Conservation (phyloP, 1,140 invertebrate species). For the Drosophila novamexicana region DNA sequence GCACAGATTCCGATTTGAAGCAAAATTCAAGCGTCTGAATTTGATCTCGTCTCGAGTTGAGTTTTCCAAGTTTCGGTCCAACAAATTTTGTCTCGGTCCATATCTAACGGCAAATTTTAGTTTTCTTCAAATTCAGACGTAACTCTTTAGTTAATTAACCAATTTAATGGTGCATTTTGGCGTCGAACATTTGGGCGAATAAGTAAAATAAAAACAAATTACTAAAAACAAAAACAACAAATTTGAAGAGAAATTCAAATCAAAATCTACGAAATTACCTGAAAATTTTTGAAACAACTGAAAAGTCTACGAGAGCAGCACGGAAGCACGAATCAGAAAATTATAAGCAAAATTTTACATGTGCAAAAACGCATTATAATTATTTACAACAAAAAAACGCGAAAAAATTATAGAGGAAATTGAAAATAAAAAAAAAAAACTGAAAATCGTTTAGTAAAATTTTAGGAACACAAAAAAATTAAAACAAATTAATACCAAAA, state of each 20-base stretch:
- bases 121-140: constrained; percentile 83
- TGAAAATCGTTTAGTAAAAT: constrained; percentile 38
- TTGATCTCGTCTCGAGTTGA: constrained; percentile 72
- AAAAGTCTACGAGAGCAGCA: constrained; percentile 61
- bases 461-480: constrained; percentile 51
- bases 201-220: constrained; percentile 21
- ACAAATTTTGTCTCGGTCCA: constrained; percentile 42
- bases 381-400: constrained; percentile 60
- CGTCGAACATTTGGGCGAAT: constrained; percentile 58
- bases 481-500: constrained; percentile 68
- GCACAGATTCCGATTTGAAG: constrained; percentile 75
- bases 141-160: constrained; percentile 69
- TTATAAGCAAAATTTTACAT: constrained; percentile 73
- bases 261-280: constrained; percentile 83
- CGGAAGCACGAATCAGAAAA: constrained; percentile 40
- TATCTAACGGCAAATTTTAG: constrained; percentile 61
- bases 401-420: constrained; percentile 41
- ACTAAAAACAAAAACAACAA: constrained; percentile 20
- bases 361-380: constrained; percentile 72
- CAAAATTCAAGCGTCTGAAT: constrained; percentile 83
- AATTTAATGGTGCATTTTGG: constrained; percentile 73
- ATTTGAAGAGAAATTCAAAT: constrained; percentile 39
- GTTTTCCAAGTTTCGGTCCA: constrained; percentile 62
- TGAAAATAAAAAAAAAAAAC: constrained; percentile 44
- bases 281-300: constrained; percentile 71